phyloP scores from a whole-genome alignment of 2,797 vertebrate genomes.

The Sebastes nivosus region DNA sequence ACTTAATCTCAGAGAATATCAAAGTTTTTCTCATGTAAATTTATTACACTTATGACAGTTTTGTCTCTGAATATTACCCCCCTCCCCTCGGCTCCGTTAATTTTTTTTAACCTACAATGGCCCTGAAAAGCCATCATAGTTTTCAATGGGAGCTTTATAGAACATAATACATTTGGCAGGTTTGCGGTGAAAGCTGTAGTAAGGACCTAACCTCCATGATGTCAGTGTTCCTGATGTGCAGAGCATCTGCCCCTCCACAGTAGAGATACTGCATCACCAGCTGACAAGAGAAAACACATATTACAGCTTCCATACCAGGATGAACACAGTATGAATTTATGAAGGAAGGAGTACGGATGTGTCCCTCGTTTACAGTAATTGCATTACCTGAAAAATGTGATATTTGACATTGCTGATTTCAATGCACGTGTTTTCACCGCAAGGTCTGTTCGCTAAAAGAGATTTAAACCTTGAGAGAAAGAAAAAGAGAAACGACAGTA shows the following conservation, averaged over 20 bases:
- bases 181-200: not conserved
- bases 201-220: slow-evolving; percentile 91
- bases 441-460: slow-evolving; percentile 92
- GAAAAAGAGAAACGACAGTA: not conserved
- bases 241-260: slow-evolving; percentile 92
- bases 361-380: not conserved
- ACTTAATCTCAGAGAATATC: too few species aligned
- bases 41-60: too few species aligned
- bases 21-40: too few species aligned
- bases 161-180: not conserved
- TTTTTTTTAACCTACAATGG: too few species aligned
- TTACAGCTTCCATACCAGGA: not conserved
- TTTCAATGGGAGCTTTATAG: not conserved
- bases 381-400: slow-evolving; percentile 94
- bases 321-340: not conserved
- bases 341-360: not conserved
- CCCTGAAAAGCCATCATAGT: too few species aligned
- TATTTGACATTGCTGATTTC: slow-evolving; percentile 99
- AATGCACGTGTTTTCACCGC: slow-evolving; percentile 94
- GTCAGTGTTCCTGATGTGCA: slow-evolving; percentile 96
- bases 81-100: too few species aligned
- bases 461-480: slow-evolving; percentile 90
- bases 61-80: too few species aligned
- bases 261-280: slow-evolving; percentile 99
- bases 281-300: slow-evolving; percentile 74